Percentiles rank a stretch among this genome's conserved stretches.
Evolutionary conservation across 2,888 invertebrate genomes (phyloP).

Genomic region (Malthinus flaveolus): DNA sequence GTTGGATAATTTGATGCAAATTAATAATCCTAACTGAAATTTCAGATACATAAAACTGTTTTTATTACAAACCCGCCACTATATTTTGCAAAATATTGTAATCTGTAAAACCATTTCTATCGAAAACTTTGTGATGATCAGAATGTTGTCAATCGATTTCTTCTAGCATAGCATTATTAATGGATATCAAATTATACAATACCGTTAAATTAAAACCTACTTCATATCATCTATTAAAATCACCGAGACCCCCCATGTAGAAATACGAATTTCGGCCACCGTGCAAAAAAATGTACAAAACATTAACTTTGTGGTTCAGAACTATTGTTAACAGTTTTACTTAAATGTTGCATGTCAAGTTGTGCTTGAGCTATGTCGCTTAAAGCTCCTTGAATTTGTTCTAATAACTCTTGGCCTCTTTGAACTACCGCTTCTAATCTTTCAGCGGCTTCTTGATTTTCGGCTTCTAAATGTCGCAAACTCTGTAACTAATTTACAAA

Average conservation of each 20-base stretch:
- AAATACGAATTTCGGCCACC: not conserved
- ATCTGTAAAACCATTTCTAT: no score
- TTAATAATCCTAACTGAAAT: no score
- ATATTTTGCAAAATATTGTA: no score
- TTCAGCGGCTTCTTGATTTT: constrained; percentile 91
- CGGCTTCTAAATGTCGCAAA: constrained; percentile 79
- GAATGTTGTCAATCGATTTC: no score
- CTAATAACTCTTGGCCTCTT: constrained; percentile 82
- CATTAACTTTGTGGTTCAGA: not conserved
- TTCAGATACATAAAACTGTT: no score
- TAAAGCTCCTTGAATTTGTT: constrained; percentile 87
- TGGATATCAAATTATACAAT: no score
- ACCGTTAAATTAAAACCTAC: no score
- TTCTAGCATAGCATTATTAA: no score
- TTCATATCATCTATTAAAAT: not conserved
- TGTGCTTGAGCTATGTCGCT: constrained; percentile 93
- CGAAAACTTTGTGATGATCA: no score
- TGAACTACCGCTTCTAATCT: constrained; percentile 82
- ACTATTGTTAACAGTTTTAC: constrained; percentile 33
- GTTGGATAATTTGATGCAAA: no score
- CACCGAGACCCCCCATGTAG: not conserved
- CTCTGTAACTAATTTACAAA: constrained; percentile 56
- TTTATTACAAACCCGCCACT: no score
- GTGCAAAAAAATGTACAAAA: not conserved
- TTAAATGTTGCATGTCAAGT: constrained; percentile 78